Percentiles rank a stretch among this genome's conserved stretches.
Evolutionary conservation across 2,797 vertebrate species (phyloP).

Genomic region (Pipistrellus pygmaeus): DNA sequence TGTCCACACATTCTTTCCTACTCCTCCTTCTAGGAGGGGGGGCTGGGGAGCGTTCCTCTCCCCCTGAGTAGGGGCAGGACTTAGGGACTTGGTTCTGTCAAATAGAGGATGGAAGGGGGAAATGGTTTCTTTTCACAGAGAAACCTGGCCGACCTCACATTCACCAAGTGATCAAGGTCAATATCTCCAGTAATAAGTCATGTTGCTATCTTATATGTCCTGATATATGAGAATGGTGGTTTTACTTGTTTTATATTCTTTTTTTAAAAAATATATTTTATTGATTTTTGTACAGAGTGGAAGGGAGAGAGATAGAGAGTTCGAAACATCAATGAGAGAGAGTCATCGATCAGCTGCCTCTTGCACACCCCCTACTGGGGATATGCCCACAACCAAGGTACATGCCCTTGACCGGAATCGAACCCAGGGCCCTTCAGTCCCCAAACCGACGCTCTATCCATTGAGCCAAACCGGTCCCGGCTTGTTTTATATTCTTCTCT

Average conservation of each 20-base stretch:
- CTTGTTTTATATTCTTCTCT: background rate
- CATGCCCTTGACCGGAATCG: no score
- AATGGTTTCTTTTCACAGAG: background rate
- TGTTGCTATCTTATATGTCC: rapidly evolving
- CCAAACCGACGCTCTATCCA: no score
- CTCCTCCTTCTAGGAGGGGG: background rate
- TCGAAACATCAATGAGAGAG: no score
- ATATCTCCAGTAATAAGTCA: background rate
- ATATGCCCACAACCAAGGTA: no score
- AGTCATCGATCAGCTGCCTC: no score
- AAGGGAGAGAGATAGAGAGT: no score
- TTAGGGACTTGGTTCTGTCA: background rate
- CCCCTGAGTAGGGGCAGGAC: background rate
- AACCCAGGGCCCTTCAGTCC: no score
- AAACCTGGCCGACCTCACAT: background rate
- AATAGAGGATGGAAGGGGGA: background rate
- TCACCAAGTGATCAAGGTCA: background rate
- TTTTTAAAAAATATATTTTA: no score
- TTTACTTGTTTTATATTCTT: background rate
- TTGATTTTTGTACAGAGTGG: no score
- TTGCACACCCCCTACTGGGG: no score
- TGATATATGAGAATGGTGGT: background rate
- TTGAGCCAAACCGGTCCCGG: no score
- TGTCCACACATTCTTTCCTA: background rate
- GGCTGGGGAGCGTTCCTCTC: background rate